A percentile compares a stretch with the other conserved stretches of the same genome.
Conservation (phyloP, 2,888 invertebrate species). For the Stegana nigrithorax region DNA sequence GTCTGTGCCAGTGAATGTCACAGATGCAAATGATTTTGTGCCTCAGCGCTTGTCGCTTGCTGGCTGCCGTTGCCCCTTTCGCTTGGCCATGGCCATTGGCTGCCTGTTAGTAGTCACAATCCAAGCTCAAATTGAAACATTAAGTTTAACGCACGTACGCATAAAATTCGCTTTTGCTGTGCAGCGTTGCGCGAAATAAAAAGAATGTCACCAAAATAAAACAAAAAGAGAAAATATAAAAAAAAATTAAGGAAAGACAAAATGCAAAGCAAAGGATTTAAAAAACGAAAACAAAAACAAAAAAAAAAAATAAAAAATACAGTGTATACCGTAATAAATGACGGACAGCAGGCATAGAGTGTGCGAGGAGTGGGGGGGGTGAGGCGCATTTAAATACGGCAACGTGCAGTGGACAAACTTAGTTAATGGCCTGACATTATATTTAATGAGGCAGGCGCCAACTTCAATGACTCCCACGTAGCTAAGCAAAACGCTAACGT, state of each 20-base stretch:
- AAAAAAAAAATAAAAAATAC: not conserved
- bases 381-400: not conserved
- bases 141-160: conserved; percentile 36
- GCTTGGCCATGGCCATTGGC: not conserved
- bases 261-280: not conserved
- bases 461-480: no score
- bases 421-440: conserved; percentile 22
- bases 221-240: not conserved
- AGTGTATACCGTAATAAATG: not conserved
- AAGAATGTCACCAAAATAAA: not conserved
- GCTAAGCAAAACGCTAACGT: not conserved
- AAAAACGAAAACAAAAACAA: not conserved
- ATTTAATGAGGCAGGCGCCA: conserved; percentile 16
- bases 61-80: not conserved
- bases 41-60: not conserved
- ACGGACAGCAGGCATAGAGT: no score
- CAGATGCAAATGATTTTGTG: conserved; percentile 27
- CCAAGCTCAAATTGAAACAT: conserved; percentile 33
- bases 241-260: not conserved
- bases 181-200: conserved; percentile 15
- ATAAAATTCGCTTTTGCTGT: conserved; percentile 25
- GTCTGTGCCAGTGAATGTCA: not conserved
- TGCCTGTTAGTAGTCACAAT: not conserved
- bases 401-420: conserved; percentile 13
- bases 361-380: not conserved